phyloP scores from a whole-genome alignment of 2,797 vertebrate genomes.

The Momotus momota region DNA sequence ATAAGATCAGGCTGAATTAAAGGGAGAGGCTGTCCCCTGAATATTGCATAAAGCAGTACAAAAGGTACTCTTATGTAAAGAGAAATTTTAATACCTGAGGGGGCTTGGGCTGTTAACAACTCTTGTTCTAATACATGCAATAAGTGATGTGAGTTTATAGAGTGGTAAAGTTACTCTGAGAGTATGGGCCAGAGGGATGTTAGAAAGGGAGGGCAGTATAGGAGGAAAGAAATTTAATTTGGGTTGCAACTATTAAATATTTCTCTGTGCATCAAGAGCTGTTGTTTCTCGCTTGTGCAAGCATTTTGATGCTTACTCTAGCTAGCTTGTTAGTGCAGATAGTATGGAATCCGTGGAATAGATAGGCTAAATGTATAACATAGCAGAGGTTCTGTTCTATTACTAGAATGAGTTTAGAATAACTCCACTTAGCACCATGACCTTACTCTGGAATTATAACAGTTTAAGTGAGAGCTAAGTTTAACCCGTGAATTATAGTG shows the following conservation, averaged over 20 bases:
- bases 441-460: conserved; percentile 13
- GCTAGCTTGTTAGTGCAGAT: not conserved
- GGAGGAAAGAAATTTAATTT: not conserved
- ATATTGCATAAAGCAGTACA: not conserved
- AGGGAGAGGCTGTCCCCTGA: not conserved
- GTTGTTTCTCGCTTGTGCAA: not conserved
- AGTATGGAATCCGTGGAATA: not conserved
- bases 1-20: not conserved
- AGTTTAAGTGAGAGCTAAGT: conserved; percentile 34
- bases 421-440: not conserved
- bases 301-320: not conserved
- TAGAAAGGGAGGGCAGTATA: not conserved
- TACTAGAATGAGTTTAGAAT: not conserved
- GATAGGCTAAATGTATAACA: not conserved
- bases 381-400: not conserved
- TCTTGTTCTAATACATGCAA: accelerated
- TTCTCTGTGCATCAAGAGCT: not conserved
- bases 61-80: not conserved
- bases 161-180: not conserved
- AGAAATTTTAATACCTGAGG: not conserved
- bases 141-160: not conserved
- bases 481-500: conserved; percentile 44
- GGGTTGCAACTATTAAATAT: not conserved
- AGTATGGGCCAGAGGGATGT: not conserved
- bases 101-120: not conserved